A percentile compares a stretch with the other conserved stretches of the same genome.
phyloP scores from a whole-genome alignment of 2,113 vertebrate species.

The Holacanthus passer region DNA sequence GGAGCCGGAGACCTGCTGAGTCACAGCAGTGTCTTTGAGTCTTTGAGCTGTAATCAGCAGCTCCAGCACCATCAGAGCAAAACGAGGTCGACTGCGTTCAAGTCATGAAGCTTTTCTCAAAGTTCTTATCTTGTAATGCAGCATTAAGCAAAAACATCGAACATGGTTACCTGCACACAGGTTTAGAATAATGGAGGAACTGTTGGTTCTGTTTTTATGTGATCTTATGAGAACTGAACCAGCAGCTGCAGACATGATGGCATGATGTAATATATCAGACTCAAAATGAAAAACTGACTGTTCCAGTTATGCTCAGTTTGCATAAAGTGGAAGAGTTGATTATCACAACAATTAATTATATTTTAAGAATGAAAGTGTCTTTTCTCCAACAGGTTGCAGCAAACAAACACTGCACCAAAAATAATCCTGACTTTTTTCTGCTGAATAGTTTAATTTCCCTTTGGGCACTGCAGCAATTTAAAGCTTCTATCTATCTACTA shows the following conservation, averaged over 20 bases:
- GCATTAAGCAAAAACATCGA: background rate
- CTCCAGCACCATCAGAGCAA: background rate
- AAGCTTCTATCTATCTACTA: background rate
- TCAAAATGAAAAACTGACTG: too few relatives aligned
- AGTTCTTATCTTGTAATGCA: background rate
- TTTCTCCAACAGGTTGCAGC: background rate
- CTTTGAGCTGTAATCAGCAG: background rate
- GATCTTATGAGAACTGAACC: background rate
- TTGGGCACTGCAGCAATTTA: background rate
- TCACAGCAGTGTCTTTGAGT: background rate
- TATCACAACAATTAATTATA: background rate
- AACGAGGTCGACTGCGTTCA: background rate
- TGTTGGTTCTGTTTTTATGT: background rate
- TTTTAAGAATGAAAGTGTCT: background rate
- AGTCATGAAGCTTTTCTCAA: background rate
- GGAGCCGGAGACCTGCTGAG: background rate
- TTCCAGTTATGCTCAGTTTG: background rate
- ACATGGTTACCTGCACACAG: conserved; percentile 20
- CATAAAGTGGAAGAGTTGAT: background rate
- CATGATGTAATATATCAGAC: too few relatives aligned
- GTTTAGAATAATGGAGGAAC: background rate
- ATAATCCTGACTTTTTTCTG: background rate
- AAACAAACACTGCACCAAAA: background rate
- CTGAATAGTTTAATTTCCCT: background rate
- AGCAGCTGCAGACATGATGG: too few relatives aligned